These are phyloP conservation scores for Montipora cactus DNA, from an alignment of 64 coral and sea anemone genomes.

Conservation along the genomic window DNA sequence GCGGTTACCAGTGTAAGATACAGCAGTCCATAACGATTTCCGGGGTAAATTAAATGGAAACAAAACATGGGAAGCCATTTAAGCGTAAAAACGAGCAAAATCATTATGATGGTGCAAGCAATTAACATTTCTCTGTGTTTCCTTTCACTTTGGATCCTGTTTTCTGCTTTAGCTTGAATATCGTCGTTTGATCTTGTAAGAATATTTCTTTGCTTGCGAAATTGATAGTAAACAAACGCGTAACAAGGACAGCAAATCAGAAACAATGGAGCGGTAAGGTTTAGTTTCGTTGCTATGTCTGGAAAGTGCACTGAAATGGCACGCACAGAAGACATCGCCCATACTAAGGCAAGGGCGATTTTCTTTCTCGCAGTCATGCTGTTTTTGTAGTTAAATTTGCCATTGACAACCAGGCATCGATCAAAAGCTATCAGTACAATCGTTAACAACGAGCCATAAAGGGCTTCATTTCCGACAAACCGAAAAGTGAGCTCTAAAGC, in stretches of 20 bases:
- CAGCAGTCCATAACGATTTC: constrained; percentile 59
- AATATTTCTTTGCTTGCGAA: too few relatives aligned
- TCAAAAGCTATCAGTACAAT: constrained; percentile 80
- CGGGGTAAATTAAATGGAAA: constrained; percentile 59
- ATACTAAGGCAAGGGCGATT: constrained; percentile 34
- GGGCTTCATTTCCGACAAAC: constrained; percentile 72
- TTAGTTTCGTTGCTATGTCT: constrained; percentile 71
- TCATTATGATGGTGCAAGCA: constrained; percentile 63
- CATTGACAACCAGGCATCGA: constrained; percentile 67
- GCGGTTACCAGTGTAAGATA: constrained; percentile 76
- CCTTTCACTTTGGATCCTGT: too few relatives aligned
- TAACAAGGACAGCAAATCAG: constrained; percentile 65
- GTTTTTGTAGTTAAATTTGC: constrained; percentile 69
- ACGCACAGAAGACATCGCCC: constrained; percentile 51
- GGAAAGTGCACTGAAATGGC: constrained; percentile 38
- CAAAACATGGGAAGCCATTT: constrained; percentile 80
- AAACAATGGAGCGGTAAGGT: constrained; percentile 59
- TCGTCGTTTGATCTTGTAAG: too few relatives aligned
- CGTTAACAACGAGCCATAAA: constrained; percentile 67
- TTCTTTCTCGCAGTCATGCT: constrained; percentile 76
- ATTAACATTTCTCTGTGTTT: too few relatives aligned
- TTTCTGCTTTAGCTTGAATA: too few relatives aligned
- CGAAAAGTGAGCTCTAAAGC: constrained; percentile 60
- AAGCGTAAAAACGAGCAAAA: constrained; percentile 71
- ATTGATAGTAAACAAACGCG: constrained; percentile 29